Base-by-base conservation (phyloP, 2,888 invertebrate species). In the Tipula helvola region DNA sequence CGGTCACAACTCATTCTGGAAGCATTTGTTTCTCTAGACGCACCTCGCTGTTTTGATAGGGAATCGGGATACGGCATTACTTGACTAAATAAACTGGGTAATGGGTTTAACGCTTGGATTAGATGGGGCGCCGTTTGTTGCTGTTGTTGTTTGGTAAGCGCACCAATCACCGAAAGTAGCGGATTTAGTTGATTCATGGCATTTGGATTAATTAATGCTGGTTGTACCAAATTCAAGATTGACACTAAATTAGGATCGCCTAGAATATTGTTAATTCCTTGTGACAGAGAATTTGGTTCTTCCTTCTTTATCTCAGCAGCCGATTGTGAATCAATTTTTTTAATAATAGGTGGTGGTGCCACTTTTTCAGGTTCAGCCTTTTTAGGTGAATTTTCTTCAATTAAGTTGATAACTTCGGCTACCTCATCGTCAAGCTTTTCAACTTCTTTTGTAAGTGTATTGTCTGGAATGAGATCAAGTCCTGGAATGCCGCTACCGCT, bases 191-290 rank as follows among this genome's bases (percentile, higher is more conserved):
- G 28, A 52, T 52, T 52, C 42, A 85, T 41, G n/a, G 36, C 52
- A 39, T 47, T 36, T 2, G 18, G 36, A 16, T 85, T 85, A 7
- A 41, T 41, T 85, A 84, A 7, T 13, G 83, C n/a, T 52, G 47
- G 28, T 52, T 83, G 42, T 86, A 87, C 83, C 47, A 52, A 36
- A 36, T 36, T 47, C 36, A 94, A 90, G 89, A 94, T 94, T 89
- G 93, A 93, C 91, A 94, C 92, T 87, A 94, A 92, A 90, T 94
- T 94, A 88, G 93, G 93, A 92, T 94, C 94, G 13, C 94, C 94
- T 85, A 94, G 91, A 88, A 94, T 94, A 87, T 91, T 93, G 89
- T 93, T 93, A 87, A 94, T 94, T 42, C 94, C 94, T 89, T 93
- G 93, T 3, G 94, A 93, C 88, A 94, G 93, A n/a, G 92, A 94